These are phyloP conservation scores for Cyrtorhinus lividipennis DNA, from an alignment of 1,140 invertebrate genomes.

Conservation along the genomic window DNA sequence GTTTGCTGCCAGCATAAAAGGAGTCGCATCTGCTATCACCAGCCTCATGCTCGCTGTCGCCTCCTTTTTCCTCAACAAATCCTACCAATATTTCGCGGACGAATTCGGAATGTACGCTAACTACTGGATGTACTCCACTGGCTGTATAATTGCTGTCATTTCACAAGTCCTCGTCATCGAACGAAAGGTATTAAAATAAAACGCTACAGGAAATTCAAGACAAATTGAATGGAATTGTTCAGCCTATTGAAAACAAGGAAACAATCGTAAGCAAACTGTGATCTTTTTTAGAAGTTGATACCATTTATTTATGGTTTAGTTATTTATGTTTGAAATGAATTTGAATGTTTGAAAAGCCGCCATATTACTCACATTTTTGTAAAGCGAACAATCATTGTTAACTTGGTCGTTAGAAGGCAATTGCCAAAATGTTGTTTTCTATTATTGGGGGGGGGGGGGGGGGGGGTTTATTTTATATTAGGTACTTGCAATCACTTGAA, in stretches of 20 bases:
- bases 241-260: neutral
- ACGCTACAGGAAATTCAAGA: slow-evolving; percentile 56
- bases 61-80: slow-evolving; percentile 56
- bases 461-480: too few relatives aligned
- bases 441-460: too few relatives aligned
- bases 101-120: slow-evolving; percentile 48
- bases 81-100: slow-evolving; percentile 43
- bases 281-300: too few relatives aligned
- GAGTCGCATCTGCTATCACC: slow-evolving; percentile 19
- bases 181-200: slow-evolving; percentile 68
- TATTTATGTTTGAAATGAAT: too few relatives aligned
- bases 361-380: too few relatives aligned
- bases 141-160: slow-evolving; percentile 40
- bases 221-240: slow-evolving; percentile 23
- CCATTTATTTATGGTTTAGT: slow-evolving; percentile 3
- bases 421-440: too few relatives aligned
- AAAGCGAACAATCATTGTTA: too few relatives aligned
- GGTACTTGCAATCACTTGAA: too few relatives aligned
- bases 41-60: slow-evolving; percentile 22
- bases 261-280: slow-evolving; percentile 13
- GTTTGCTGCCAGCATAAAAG: slow-evolving; percentile 21
- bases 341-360: too few relatives aligned
- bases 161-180: slow-evolving; percentile 58
- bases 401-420: too few relatives aligned
- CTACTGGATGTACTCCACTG: slow-evolving; percentile 66